Percentiles rank a stretch among this genome's conserved stretches.
These are phyloP conservation scores for Phalera bucephala DNA, from an alignment of 2,888 invertebrate species.

Conservation along the genomic window DNA sequence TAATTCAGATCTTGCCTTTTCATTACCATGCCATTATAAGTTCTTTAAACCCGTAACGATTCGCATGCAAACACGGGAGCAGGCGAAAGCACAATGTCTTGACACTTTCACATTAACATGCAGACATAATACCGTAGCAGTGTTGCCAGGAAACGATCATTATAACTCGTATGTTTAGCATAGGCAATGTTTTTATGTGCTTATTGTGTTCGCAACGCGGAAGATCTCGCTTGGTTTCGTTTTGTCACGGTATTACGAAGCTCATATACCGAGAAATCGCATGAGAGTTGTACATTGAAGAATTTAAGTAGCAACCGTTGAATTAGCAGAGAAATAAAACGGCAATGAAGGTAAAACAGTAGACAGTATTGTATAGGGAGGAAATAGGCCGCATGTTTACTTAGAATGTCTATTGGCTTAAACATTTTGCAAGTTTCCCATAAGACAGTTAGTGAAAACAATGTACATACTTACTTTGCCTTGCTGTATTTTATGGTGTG, in stretches of 20 bases:
- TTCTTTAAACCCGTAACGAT: slow-evolving; percentile 37
- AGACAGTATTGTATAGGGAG: neutral
- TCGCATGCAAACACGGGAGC: slow-evolving; percentile 47
- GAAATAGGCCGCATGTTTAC: neutral
- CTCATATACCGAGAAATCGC: neutral
- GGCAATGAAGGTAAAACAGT: neutral
- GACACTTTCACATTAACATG: slow-evolving; percentile 64
- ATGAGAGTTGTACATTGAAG: neutral
- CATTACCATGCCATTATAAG: too few relatives aligned
- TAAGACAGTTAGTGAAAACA: neutral
- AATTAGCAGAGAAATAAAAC: neutral
- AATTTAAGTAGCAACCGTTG: neutral
- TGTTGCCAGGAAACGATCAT: slow-evolving; percentile 55
- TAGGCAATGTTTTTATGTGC: slow-evolving; percentile 42
- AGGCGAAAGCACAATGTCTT: slow-evolving; percentile 61
- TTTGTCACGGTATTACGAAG: slow-evolving; percentile 1
- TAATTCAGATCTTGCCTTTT: too few relatives aligned
- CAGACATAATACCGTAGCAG: slow-evolving; percentile 38
- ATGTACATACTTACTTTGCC: too few relatives aligned
- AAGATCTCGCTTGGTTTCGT: slow-evolving; percentile 5
- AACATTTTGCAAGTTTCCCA: neutral
- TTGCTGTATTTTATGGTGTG: too few relatives aligned
- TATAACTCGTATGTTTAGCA: slow-evolving; percentile 32
- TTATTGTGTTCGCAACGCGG: slow-evolving; percentile 32
- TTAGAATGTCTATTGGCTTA: neutral